phyloP scores from a whole-genome alignment of 1,140 invertebrate genomes.

The Laodelphax striatellus region DNA sequence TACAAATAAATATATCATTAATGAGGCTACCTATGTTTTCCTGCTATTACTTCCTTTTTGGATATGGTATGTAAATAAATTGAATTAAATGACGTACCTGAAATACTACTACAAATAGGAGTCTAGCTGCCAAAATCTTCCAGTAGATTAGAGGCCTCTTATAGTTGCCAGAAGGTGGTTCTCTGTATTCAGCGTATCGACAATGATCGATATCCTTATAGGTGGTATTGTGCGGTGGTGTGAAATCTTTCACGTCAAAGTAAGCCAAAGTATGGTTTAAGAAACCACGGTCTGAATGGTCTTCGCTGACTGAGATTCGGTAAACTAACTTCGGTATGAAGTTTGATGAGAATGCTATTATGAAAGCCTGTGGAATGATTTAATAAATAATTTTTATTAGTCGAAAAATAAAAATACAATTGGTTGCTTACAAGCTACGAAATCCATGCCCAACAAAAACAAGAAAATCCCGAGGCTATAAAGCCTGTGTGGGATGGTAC shows the following conservation, averaged over 20 bases:
- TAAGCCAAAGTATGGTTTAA: conserved; percentile 71
- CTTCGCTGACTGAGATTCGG: conserved; percentile 40
- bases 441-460: no score
- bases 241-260: conserved; percentile 65
- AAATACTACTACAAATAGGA: conserved; percentile 89
- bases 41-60: no score
- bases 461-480: no score
- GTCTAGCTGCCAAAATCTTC: conserved; percentile 75
- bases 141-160: conserved; percentile 70
- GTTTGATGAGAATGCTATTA: conserved; percentile 97
- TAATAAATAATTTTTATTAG: neutral
- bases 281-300: conserved; percentile 60
- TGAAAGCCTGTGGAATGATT: conserved; percentile 66
- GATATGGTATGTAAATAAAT: no score
- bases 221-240: conserved; percentile 20
- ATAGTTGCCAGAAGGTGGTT: conserved; percentile 58
- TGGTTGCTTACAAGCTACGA: no score
- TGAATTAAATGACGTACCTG: conserved; percentile 47
- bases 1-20: no score
- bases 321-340: conserved; percentile 91
- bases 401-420: no score
- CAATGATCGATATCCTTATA: no score
- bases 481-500: no score
- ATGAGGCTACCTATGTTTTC: no score
- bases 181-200: conserved; percentile 69